Evolutionary conservation across 2,888 invertebrate genomes (phyloP).

Genomic region (Drosophila melanocephala): DNA sequence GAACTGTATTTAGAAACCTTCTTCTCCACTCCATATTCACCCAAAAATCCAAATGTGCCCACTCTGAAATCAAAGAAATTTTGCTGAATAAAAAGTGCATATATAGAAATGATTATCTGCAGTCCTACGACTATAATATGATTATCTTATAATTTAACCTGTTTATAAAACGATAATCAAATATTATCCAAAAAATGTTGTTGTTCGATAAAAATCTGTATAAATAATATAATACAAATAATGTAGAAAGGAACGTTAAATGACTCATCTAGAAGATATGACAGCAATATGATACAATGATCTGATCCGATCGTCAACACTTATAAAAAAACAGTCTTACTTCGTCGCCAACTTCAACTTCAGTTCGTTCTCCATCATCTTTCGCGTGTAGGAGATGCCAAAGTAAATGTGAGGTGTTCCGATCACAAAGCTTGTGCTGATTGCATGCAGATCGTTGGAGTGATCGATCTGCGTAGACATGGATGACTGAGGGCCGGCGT

Average conservation of each 20-base stretch:
- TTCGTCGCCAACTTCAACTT: constrained; percentile 92
- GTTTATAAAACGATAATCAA: not conserved
- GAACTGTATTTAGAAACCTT: constrained; percentile 96
- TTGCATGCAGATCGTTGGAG: constrained; percentile 89
- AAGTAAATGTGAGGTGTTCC: constrained; percentile 93
- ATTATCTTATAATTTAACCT: not conserved
- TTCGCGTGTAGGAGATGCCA: constrained; percentile 91
- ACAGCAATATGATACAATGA: not conserved
- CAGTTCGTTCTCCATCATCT: constrained; percentile 92
- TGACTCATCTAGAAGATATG: not conserved
- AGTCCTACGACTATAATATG: not conserved
- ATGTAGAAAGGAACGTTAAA: not conserved
- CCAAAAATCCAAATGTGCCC: constrained; percentile 93
- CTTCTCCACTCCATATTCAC: constrained; percentile 97
- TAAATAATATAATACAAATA: not conserved
- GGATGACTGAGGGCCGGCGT: constrained; percentile 89
- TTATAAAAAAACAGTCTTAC: constrained; percentile 87
- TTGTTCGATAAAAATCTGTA: not conserved
- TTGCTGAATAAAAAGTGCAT: not conserved
- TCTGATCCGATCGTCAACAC: not conserved
- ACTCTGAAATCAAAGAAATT: constrained; percentile 87
- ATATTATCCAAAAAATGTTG: not conserved
- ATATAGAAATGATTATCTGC: not conserved
- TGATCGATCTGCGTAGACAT: constrained; percentile 93
- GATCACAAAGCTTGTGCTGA: constrained; percentile 91